Evolutionary conservation across 2,888 invertebrate genomes (phyloP).

Genomic region (Empis stercorea): DNA sequence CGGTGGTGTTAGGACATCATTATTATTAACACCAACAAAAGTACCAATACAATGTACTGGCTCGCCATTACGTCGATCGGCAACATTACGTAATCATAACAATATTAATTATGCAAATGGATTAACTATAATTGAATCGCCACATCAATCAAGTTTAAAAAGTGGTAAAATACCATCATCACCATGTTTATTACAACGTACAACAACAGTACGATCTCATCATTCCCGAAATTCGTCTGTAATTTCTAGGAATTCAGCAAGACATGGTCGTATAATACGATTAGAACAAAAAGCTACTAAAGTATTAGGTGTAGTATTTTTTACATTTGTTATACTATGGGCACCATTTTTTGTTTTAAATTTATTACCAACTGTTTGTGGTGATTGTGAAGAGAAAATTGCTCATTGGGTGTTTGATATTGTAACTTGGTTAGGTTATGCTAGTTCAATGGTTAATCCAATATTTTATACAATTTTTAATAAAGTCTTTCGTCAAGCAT

Average conservation of each 20-base stretch:
- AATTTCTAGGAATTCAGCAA: conserved; percentile 65
- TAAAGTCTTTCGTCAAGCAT: conserved; percentile 82
- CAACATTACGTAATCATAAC: conserved; percentile 45
- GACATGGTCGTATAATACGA: conserved; percentile 71
- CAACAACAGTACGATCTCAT: conserved; percentile 50
- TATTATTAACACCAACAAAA: conserved; percentile 43
- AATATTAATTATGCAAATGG: conserved; percentile 23
- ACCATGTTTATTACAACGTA: conserved; percentile 41
- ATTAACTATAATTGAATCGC: conserved; percentile 13
- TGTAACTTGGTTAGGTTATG: conserved; percentile 87
- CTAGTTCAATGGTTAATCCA: conserved; percentile 89
- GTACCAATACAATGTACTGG: conserved; percentile 14
- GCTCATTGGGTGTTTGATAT: conserved; percentile 71
- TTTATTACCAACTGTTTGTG: conserved; percentile 70
- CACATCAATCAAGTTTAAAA: conserved; percentile 25
- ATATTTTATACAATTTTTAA: conserved; percentile 95
- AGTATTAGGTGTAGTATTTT: conserved; percentile 87
- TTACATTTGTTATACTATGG: conserved; percentile 88
- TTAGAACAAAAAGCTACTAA: conserved; percentile 94
- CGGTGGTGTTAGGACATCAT: conserved; percentile 49
- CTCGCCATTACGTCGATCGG: conserved; percentile 44
- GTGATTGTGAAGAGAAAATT: conserved; percentile 61
- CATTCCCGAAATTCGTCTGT: conserved; percentile 71
- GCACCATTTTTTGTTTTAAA: conserved; percentile 91
- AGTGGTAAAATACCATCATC: conserved; percentile 41